Evolutionary conservation across 1,140 invertebrate genomes (phyloP), one percentile per base, ranked within the genome.

Genomic region (Drosophila pseudoobscura): DNA sequence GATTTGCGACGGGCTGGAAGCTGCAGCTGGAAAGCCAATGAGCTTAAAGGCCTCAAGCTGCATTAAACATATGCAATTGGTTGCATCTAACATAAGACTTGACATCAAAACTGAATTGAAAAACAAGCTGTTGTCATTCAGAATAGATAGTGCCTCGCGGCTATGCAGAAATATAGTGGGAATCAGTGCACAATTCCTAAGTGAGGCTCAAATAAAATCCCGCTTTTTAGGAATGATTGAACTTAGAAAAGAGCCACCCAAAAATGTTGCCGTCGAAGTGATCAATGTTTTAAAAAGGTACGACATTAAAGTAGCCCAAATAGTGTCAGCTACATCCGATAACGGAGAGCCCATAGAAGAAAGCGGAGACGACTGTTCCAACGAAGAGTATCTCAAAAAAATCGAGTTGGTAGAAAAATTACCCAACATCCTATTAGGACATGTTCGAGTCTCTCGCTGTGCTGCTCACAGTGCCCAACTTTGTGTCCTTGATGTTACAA

Each of bases 161-260:
- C 24, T 59, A 22, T 22, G 31, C 17, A 22, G 49, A 24, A 51
- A 59, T n/a, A 59, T 68, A 47, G 59, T 59, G 47, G 64, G 41
- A 9, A 54, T 68, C 20, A 59, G 64, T 55, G 56, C 64, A 41
- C 51, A 68, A 53, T 66, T 17, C 20, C 52, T 59, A 9, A 53
- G 22, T 17, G 15, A 24, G 2, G 43, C 3, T 31, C 8, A 66
- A 22, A 59, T 47, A 54, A 59, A 66, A 59, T 53, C 56, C 2
- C 47, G 7, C 11, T 49, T 59, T 24, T 44, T 59, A 13, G 63
- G 43, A 8, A 66, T 54, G 29, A 15, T 59, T 7, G 49, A 59
- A 20, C 20, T 20, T 20, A 20, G 2, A 20, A 20, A 20, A 20
- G 4, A 59, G 29, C 17, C 11, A 59, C n/a, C 20, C n/a, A 59